phyloP scores from a whole-genome alignment of 2,888 invertebrate genomes.

The Cheilosia pagana region DNA sequence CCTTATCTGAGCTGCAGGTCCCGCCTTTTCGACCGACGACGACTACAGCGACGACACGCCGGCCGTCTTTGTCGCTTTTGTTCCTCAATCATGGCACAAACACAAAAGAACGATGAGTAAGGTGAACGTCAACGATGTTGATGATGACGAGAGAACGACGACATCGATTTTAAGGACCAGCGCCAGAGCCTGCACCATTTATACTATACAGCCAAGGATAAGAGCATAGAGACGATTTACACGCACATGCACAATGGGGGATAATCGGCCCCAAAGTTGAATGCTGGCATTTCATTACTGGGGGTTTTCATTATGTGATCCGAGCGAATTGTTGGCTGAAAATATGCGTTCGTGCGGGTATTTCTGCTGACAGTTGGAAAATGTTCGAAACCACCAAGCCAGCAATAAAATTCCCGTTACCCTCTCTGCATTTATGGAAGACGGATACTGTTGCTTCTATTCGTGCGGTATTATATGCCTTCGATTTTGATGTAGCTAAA shows the following conservation, averaged over 20 bases:
- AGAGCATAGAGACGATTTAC: conserved; percentile 26
- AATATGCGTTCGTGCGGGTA: conserved; percentile 68
- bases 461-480: conserved; percentile 10
- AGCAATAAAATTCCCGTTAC: conserved; percentile 23
- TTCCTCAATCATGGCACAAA: conserved; percentile 63
- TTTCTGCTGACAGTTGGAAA: conserved; percentile 70
- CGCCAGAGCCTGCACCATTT: conserved; percentile 27
- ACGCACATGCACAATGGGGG: conserved; percentile 45
- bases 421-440: neutral
- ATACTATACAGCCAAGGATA: neutral
- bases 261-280: conserved; percentile 62
- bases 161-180: conserved; percentile 67
- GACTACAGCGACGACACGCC: neutral
- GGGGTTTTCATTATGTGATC: conserved; percentile 66
- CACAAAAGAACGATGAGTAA: conserved; percentile 71
- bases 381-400: conserved; percentile 12
- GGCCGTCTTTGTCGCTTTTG: conserved; percentile 14
- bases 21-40: conserved; percentile 29
- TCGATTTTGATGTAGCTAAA: conserved; percentile 11
- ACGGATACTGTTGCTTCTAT: conserved; percentile 56
- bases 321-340: conserved; percentile 49
- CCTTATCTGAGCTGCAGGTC: conserved; percentile 40
- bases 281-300: conserved; percentile 73
- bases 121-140: conserved; percentile 61
- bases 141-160: conserved; percentile 60